Conservation (phyloP, 2,888 invertebrate species). For the Melanostoma scalare region DNA sequence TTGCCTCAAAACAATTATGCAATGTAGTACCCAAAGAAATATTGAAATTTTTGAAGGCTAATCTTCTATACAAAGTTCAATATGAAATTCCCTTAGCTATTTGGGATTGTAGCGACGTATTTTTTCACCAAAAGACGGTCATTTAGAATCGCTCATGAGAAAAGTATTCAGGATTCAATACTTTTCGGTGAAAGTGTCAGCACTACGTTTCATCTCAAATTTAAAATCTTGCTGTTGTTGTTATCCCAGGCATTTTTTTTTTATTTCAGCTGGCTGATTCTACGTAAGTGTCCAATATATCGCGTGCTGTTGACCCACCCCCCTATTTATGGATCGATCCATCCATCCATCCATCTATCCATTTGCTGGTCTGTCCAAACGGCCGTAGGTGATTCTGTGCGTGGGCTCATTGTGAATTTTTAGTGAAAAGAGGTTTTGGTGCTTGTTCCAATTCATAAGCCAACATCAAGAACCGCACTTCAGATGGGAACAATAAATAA, state of each 20-base stretch:
- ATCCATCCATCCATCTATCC: constrained; percentile 44
- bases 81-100: too few relatives aligned
- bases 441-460: constrained; percentile 63
- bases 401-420: constrained; percentile 66
- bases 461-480: constrained; percentile 2
- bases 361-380: constrained; percentile 1
- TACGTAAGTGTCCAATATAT: constrained; percentile 49
- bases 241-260: constrained; percentile 73
- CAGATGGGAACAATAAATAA: background rate
- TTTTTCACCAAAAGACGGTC: too few relatives aligned
- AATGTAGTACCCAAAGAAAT: too few relatives aligned
- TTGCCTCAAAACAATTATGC: too few relatives aligned
- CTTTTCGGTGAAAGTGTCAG: background rate
- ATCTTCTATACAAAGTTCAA: too few relatives aligned
- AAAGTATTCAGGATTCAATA: background rate
- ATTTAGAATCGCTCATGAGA: background rate
- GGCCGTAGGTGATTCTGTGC: constrained; percentile 62
- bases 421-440: constrained; percentile 31
- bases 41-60: too few relatives aligned
- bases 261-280: constrained; percentile 32
- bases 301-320: constrained; percentile 67
- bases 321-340: constrained; percentile 61
- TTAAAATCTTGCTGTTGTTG: constrained; percentile 25
- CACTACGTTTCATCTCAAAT: constrained; percentile 28
- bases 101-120: too few relatives aligned